phyloP scores from a whole-genome alignment of 2,113 vertebrate genomes.

The Prietella phreatophila region DNA sequence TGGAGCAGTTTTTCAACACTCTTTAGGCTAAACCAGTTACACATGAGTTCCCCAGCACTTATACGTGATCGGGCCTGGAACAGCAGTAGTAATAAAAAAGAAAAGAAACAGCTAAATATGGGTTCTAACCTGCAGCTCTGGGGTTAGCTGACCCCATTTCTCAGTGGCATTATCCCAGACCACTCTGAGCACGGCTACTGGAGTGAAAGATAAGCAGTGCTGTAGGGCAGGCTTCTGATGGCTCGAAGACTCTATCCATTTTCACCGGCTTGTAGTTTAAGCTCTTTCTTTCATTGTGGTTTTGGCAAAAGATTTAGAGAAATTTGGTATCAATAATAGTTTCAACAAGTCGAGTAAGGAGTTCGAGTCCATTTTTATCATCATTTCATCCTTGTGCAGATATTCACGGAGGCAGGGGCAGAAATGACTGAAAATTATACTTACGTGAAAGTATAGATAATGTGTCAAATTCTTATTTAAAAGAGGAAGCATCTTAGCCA shows the following conservation, averaged over 20 bases:
- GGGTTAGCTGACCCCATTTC: constrained; percentile 36
- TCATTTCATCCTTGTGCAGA: neutral
- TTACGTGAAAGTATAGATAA: neutral
- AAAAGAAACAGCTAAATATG: constrained; percentile 36
- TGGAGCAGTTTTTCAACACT: constrained; percentile 17
- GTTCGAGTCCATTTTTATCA: neutral
- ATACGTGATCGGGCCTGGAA: neutral
- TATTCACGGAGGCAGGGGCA: neutral
- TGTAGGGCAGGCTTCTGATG: constrained; percentile 26
- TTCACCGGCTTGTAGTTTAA: constrained; percentile 24
- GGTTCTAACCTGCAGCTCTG: constrained; percentile 32
- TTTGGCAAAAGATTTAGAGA: constrained; percentile 27
- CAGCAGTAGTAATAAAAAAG: constrained; percentile 33
- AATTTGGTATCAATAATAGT: constrained; percentile 1
- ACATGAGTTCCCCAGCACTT: constrained; percentile 22
- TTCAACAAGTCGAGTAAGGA: neutral
- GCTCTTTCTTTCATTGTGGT: constrained; percentile 1
- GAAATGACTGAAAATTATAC: neutral
- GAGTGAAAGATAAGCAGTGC: constrained; percentile 40
- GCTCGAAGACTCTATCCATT: constrained; percentile 24
- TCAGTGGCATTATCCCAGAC: constrained; percentile 36
- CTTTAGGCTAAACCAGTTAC: constrained; percentile 39
- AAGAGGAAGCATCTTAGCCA: too few species aligned
- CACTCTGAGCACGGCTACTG: constrained; percentile 13
- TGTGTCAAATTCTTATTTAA: neutral